phyloP scores from a whole-genome alignment of 2,797 vertebrate species.

The Mycteria americana region DNA sequence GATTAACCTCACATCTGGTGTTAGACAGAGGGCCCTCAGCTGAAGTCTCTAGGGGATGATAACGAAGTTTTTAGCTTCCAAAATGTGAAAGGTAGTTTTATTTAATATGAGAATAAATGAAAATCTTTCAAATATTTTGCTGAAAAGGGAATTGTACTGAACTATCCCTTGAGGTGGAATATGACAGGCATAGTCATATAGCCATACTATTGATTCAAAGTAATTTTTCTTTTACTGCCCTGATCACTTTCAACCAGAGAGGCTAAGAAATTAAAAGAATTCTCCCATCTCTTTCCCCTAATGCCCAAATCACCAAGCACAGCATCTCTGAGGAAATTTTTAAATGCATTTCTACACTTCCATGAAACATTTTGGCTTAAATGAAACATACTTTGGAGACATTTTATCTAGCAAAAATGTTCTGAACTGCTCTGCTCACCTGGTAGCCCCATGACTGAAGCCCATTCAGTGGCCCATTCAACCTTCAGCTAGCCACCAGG shows the following conservation, averaged over 20 bases:
- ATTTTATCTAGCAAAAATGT: background rate
- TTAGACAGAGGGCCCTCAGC: background rate
- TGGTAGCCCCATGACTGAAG: background rate
- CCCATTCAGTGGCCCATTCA: background rate
- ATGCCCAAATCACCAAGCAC: background rate
- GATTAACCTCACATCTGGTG: background rate
- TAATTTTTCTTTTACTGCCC: background rate
- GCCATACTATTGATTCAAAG: background rate
- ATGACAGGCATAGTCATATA: background rate
- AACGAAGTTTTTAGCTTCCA: background rate
- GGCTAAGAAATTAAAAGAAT: background rate
- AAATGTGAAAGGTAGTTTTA: background rate
- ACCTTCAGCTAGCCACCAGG: no score
- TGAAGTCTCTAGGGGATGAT: background rate
- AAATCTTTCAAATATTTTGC: background rate
- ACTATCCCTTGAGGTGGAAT: background rate
- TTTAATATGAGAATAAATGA: background rate
- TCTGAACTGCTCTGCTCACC: background rate
- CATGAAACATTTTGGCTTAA: background rate
- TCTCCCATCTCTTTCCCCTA: background rate
- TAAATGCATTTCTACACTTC: background rate
- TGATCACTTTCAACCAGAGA: background rate
- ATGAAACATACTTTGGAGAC: background rate
- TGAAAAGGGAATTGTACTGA: background rate
- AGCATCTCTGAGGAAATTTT: background rate